These are phyloP conservation scores for Hormaphis cornu DNA, from an alignment of 1,140 invertebrate genomes.

Conservation along the genomic window DNA sequence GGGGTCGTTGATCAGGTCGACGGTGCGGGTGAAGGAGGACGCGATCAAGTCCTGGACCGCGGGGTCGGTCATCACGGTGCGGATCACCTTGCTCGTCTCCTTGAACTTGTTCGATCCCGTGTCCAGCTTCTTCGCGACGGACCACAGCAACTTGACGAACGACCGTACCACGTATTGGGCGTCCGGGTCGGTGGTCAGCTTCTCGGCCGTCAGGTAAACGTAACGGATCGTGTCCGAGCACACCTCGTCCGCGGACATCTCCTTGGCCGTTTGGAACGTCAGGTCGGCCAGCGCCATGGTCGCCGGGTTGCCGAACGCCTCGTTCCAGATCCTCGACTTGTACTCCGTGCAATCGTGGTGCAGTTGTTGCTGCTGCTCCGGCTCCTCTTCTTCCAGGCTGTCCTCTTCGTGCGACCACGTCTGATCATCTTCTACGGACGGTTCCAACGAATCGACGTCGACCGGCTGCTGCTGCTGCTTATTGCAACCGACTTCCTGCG, in stretches of 20 bases:
- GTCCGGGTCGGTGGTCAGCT: background rate
- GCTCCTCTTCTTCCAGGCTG: too few species aligned
- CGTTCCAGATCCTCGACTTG: background rate
- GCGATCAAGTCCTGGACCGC: too few species aligned
- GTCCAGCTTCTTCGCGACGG: background rate
- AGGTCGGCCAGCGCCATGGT: background rate
- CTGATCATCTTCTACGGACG: background rate
- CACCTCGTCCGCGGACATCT: background rate
- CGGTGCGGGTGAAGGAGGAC: rapidly evolving
- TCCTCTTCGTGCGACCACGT: too few species aligned
- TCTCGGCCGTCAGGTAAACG: background rate
- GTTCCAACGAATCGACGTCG: background rate
- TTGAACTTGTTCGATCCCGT: background rate
- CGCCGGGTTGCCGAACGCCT: background rate
- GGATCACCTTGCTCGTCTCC: background rate
- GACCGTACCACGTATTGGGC: background rate
- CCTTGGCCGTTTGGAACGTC: background rate
- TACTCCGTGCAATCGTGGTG: background rate
- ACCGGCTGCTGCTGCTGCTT: rapidly evolving
- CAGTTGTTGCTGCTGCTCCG: too few species aligned
- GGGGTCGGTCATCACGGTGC: background rate
- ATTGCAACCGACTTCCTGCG: background rate
- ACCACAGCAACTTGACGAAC: background rate
- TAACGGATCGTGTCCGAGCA: background rate
- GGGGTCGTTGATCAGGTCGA: background rate